Evolutionary conservation across 2,888 invertebrate species (phyloP).

Genomic region (Drosophila phalerata): DNA sequence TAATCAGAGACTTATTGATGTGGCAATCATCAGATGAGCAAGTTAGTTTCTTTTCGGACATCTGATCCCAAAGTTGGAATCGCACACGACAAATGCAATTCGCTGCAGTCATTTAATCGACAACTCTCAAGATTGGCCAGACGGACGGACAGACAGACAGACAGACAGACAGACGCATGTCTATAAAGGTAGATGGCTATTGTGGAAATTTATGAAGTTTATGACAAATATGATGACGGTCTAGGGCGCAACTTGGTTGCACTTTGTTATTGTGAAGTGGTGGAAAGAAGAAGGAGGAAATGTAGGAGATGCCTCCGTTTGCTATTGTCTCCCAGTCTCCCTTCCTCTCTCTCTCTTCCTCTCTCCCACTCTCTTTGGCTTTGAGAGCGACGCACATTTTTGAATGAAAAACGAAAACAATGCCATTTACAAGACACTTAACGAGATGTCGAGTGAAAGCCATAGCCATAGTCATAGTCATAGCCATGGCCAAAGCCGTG

Average conservation of each 20-base stretch:
- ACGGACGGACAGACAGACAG: constrained; percentile 4
- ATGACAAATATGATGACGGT: constrained; percentile 78
- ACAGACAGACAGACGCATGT: background rate
- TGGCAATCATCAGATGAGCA: constrained; percentile 33
- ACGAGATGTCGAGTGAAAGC: constrained; percentile 73
- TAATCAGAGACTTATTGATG: constrained; percentile 70
- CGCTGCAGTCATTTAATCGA: constrained; percentile 25
- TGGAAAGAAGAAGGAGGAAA: background rate
- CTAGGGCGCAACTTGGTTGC: constrained; percentile 59
- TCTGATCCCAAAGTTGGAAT: constrained; percentile 45
- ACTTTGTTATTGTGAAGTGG: constrained; percentile 40
- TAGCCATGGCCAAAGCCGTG: constrained; percentile 32
- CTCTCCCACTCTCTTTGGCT: background rate
- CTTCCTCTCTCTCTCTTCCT: background rate
- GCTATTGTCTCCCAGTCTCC: constrained; percentile 26
- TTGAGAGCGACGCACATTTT: constrained; percentile 64
- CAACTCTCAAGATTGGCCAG: constrained; percentile 43
- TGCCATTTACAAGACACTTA: constrained; percentile 83
- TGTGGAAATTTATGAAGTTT: constrained; percentile 70
- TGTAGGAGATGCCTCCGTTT: constrained; percentile 34
- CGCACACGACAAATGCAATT: constrained; percentile 36
- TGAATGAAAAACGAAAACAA: constrained; percentile 80
- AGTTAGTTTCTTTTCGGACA: constrained; percentile 49
- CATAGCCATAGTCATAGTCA: constrained; percentile 49
- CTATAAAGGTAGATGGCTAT: constrained; percentile 26